Conservation (phyloP, 2,797 vertebrate genomes). For the Clarias platycephalus region DNA sequence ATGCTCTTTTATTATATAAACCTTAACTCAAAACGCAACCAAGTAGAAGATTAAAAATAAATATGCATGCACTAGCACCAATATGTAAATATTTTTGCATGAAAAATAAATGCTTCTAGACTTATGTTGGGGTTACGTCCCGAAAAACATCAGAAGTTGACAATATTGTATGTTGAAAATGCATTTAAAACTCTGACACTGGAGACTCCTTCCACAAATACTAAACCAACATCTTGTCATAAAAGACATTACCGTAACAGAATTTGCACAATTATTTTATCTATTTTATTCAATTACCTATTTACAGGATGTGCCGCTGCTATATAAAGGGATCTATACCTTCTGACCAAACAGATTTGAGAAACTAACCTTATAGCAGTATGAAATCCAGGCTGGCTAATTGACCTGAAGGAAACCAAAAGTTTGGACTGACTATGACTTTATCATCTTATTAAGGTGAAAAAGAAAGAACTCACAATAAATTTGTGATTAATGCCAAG, state of each 20-base stretch:
- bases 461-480: background rate
- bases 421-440: background rate
- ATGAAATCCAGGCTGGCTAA: background rate
- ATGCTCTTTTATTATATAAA: background rate
- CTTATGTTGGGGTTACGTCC: no score
- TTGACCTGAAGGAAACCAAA: background rate
- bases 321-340: background rate
- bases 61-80: background rate
- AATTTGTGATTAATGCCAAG: background rate
- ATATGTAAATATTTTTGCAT: background rate
- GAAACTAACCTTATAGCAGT: background rate
- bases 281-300: no score
- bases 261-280: no score
- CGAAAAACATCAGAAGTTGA: no score
- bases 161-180: no score
- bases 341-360: background rate
- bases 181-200: no score
- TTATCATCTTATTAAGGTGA: constrained; percentile 17
- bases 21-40: background rate
- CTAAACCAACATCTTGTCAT: background rate
- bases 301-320: background rate
- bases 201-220: no score
- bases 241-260: background rate
- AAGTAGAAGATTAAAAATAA: background rate
- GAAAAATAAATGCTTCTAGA: no score